Conservation (phyloP, 2,113 vertebrate species). For the Triplophysa rosa region DNA sequence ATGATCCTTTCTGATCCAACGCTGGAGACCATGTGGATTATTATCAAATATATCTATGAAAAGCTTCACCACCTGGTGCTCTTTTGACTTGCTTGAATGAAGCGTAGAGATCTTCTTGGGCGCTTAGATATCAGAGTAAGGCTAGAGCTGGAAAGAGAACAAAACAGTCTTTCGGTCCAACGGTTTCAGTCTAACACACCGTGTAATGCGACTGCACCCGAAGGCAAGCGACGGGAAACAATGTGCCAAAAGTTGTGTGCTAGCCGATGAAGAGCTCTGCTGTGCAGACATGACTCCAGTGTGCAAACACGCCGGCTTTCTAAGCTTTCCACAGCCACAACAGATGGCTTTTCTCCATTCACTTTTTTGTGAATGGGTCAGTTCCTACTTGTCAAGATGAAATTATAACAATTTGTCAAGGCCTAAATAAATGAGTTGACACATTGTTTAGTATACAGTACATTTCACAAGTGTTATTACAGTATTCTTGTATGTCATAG, state of each 20-base stretch:
- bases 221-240: slow-evolving; percentile 35
- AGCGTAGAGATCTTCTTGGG: slow-evolving; percentile 13
- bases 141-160: slow-evolving; percentile 38
- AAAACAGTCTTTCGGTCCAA: not conserved
- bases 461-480: not conserved
- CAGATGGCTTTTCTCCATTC: slow-evolving; percentile 4
- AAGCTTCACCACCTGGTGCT: not conserved
- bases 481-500: not conserved
- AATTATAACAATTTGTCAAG: not conserved
- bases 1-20: not conserved
- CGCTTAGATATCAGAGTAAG: not conserved
- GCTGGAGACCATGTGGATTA: not conserved
- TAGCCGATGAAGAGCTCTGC: not conserved
- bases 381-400: not conserved
- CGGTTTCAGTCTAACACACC: slow-evolving; percentile 44
- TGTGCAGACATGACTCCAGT: slow-evolving; percentile 46
- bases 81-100: not conserved
- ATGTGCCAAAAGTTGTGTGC: slow-evolving; percentile 13
- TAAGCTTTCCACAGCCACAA: slow-evolving; percentile 8
- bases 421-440: slow-evolving; percentile 15
- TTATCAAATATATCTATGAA: slow-evolving; percentile 2
- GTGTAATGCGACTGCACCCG: slow-evolving; percentile 18
- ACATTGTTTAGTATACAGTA: not conserved
- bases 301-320: slow-evolving; percentile 42
- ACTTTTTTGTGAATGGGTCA: slow-evolving; percentile 10